Base-by-base conservation (phyloP, 2,797 vertebrate species). In the Emydoidea blandingii region DNA sequence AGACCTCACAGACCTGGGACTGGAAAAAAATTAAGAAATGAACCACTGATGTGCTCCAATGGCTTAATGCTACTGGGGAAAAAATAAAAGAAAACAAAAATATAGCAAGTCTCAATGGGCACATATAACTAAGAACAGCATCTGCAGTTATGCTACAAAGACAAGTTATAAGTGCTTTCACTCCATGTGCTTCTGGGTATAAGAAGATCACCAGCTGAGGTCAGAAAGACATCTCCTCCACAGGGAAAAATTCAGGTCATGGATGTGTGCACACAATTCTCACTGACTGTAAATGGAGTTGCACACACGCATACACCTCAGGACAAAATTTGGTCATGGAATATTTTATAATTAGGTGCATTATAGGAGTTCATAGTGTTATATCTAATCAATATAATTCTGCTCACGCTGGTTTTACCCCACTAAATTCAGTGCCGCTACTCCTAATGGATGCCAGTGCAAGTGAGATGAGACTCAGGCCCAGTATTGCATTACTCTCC, bases 101-200 rank as follows among this genome's bases (percentile, higher is more conserved):
- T 27, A 44, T 15, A 15, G 27, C 14, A 41, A 86, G 44, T 34
- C 81, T 83, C 49, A 57, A 0, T 14, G 91, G 81, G 34, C 84
- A 62, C 57, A 34, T 84, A 81, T 89, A 14, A 44, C 34, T 83
- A 87, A 83, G n/a, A 88, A 86, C 74, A 96, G 87, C 91, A 93
- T 95, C 93, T 94, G 91, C 37, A 86, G 79, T 37, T 79, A 25
- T 79, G 79, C 19, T 86, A 87, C 68, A 68, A 90, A 84, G 89
- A 85, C 12, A 85, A 94, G 93, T 84, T 53, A 47, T 62, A 92
- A 86, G 53, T 44, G 41, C 57, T 50, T 2, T 85, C 88, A 53
- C 25, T 76, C 31, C 59, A 57, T 5, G 52, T 25, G 57, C 72
- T 96, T 49, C 82, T 94, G 84, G 89, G 84, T 89, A 88, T 52